Conservation (phyloP, 1,140 invertebrate species). For the Temnothorax longispinosus region DNA sequence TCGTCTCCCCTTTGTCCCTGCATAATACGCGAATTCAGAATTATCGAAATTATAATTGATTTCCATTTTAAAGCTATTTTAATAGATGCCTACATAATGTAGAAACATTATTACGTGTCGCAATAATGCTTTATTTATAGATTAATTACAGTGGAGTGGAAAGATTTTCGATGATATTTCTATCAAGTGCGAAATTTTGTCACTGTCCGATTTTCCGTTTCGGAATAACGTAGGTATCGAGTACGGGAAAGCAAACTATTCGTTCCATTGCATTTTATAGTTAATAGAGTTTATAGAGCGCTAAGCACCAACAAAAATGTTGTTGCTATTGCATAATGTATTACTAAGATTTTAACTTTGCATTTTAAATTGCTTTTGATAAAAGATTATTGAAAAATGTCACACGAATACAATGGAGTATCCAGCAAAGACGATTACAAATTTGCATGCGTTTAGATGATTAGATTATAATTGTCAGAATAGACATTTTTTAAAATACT, state of each 20-base stretch:
- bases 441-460: background rate
- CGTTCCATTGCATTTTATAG: background rate
- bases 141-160: background rate
- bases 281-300: background rate
- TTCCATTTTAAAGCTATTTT: conserved; percentile 19
- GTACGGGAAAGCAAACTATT: background rate
- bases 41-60: conserved; percentile 13
- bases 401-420: background rate
- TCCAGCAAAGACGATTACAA: background rate
- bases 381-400: background rate
- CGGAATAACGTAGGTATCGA: background rate
- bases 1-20: background rate
- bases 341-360: background rate
- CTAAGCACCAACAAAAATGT: background rate
- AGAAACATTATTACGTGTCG: background rate
- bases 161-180: background rate
- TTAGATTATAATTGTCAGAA: background rate
- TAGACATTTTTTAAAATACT: background rate
- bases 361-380: background rate
- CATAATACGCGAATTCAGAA: background rate
- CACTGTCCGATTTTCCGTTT: background rate
- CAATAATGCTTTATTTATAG: conserved; percentile 26
- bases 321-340: background rate
- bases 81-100: conserved; percentile 7
- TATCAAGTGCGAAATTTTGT: background rate